Conservation (phyloP, 2,113 vertebrate species). For the Grallaria varia region DNA sequence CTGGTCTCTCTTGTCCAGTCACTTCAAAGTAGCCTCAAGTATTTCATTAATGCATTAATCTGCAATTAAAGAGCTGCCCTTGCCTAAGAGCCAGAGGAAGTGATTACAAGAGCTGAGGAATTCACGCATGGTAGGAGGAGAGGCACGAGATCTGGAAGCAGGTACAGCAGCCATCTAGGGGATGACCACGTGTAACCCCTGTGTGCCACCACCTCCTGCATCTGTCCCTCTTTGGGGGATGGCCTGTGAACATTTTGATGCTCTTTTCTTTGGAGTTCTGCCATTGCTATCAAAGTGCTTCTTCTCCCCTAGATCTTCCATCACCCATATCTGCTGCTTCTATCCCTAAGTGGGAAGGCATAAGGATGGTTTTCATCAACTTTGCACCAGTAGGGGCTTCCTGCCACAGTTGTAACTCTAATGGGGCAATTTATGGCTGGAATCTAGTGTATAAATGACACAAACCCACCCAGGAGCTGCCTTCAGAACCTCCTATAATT, state of each 20-base stretch:
- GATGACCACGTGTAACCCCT: neutral
- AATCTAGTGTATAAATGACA: neutral
- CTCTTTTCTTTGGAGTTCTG: neutral
- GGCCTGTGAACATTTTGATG: neutral
- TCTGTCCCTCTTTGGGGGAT: neutral
- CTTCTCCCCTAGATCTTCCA: neutral
- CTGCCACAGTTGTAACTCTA: neutral
- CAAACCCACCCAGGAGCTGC: neutral
- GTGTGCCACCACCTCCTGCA: neutral
- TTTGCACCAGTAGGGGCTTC: neutral
- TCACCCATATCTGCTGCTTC: neutral
- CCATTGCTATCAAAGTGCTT: neutral
- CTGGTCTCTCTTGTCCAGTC: neutral
- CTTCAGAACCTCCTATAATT: slow-evolving; percentile 33
- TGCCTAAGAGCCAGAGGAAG: neutral
- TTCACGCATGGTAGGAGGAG: neutral
- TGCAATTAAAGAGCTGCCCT: neutral
- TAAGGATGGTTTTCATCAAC: neutral
- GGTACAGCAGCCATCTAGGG: neutral
- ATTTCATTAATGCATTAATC: slow-evolving; percentile 5
- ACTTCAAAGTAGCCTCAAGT: slow-evolving; percentile 25
- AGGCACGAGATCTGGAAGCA: neutral
- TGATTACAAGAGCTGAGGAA: neutral
- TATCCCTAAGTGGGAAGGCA: neutral
- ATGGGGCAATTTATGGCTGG: neutral